Base-by-base conservation (phyloP, 2,113 vertebrate species). In the Brachyistius frenatus region DNA sequence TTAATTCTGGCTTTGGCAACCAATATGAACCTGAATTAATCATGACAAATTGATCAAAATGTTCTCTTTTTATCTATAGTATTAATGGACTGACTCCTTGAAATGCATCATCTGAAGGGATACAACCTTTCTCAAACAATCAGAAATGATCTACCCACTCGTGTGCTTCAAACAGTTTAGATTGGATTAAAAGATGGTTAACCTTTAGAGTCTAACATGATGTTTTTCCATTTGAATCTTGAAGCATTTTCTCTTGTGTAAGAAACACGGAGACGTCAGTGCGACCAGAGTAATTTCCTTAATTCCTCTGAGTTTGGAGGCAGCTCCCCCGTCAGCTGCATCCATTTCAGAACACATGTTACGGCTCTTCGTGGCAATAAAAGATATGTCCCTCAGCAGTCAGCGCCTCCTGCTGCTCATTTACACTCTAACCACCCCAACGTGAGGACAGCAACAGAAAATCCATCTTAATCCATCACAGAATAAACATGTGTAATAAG, bases 371-470 rank as follows among this genome's bases (percentile, higher is more conserved):
- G 1, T 15, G 54, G 65, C 64, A 79, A 90, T 78, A 62, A 76
- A 84, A 77, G 55, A 71, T 62, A 80, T 83, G 80, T 73, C 76
- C 73, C 10, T 83, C 65, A 76, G 61, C 70, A 60, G 67, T 65
- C 86, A 87, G 81, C 66, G 66, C 57, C 54, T 86, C 64, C 68
- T 50, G 61, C 70, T 76, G 80, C 67, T 90, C 73, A 84, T 87
- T 80, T 81, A 62, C 46, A 66, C 33, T 30, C 23, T 65, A 81
- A 88, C 77, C 64, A 69, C 33, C 65, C 49, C 56, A 68, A 85
- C 71, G 13, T 78, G 52, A 81, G 54, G 57, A 66, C 69, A 60
- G 46, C 61, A 73, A 76, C 16, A 66, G 73, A 53, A 78, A 82
- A 87, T 88, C 66, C 41, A 46, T 86, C 67, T 79, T 41, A 53